A percentile compares a stretch with the other conserved stretches of the same genome.
phyloP scores from a whole-genome alignment of 1,140 invertebrate species.

The Trigoniulus corallinus region DNA sequence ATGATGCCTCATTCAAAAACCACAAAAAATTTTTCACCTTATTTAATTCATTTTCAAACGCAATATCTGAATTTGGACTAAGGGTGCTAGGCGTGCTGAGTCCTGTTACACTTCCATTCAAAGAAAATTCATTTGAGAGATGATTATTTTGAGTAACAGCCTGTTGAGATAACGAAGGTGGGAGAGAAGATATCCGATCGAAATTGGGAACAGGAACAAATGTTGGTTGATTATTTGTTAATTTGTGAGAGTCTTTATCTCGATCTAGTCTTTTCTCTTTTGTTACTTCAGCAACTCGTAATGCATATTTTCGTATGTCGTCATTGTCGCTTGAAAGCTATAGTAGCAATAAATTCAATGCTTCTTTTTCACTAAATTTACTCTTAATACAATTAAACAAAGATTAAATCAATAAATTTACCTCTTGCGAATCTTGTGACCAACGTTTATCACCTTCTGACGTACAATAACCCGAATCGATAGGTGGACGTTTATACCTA shows the following conservation, averaged over 20 bases:
- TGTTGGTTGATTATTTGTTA: no score
- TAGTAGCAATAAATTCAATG: background rate
- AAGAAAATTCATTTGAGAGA: background rate
- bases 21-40: conserved; percentile 11
- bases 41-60: conserved; percentile 13
- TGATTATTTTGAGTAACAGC: background rate
- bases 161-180: no score
- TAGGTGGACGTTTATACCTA: conserved; percentile 46
- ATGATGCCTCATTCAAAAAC: background rate
- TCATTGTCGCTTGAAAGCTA: conserved; percentile 9
- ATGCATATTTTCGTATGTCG: conserved; percentile 13
- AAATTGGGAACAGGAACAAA: no score
- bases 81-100: conserved; percentile 10
- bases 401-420: conserved; percentile 19
- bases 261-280: conserved; percentile 17
- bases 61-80: conserved; percentile 4
- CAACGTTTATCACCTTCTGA: conserved; percentile 57
- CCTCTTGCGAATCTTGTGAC: conserved; percentile 53
- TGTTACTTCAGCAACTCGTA: conserved; percentile 18
- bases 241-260: no score
- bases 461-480: conserved; percentile 79
- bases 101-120: background rate
- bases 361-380: no score
- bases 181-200: no score
- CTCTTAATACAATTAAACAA: background rate